A percentile compares a stretch with the other conserved stretches of the same genome.
These are phyloP conservation scores for Coregonus clupeaformis DNA, from an alignment of 2,113 vertebrate species.

Conservation along the genomic window DNA sequence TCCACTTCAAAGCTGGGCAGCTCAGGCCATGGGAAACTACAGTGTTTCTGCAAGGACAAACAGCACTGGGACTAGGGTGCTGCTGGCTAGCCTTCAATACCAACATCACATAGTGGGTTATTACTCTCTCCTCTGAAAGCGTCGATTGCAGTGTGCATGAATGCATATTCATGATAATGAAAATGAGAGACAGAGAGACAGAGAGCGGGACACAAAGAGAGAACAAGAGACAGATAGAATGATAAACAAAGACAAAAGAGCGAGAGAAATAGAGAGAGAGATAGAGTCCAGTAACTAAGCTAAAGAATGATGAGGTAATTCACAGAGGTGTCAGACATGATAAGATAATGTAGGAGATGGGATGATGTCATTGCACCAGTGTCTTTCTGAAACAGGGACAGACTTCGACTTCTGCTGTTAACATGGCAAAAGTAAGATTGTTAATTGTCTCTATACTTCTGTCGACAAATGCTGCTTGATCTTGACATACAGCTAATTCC, in stretches of 20 bases:
- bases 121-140: no score
- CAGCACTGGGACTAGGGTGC: constrained; percentile 10
- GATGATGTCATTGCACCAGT: constrained; percentile 17
- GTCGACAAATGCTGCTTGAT: background rate
- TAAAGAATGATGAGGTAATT: background rate
- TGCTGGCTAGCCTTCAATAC: no score
- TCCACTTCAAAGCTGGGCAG: constrained; percentile 1
- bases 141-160: no score
- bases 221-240: background rate
- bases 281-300: background rate
- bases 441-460: constrained; percentile 20
- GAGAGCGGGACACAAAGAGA: constrained; percentile 1
- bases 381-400: background rate
- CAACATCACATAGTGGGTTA: no score
- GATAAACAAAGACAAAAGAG: no score
- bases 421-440: constrained; percentile 46
- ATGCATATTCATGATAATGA: no score
- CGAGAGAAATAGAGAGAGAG: background rate
- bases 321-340: constrained; percentile 1
- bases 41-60: constrained; percentile 21
- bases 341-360: background rate
- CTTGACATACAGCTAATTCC: constrained; percentile 11
- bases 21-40: constrained; percentile 30
- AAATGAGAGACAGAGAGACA: background rate
- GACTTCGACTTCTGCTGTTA: constrained; percentile 32